Base-by-base conservation (phyloP, 2,888 invertebrate genomes). In the Hirtodrosophila cameraria region DNA sequence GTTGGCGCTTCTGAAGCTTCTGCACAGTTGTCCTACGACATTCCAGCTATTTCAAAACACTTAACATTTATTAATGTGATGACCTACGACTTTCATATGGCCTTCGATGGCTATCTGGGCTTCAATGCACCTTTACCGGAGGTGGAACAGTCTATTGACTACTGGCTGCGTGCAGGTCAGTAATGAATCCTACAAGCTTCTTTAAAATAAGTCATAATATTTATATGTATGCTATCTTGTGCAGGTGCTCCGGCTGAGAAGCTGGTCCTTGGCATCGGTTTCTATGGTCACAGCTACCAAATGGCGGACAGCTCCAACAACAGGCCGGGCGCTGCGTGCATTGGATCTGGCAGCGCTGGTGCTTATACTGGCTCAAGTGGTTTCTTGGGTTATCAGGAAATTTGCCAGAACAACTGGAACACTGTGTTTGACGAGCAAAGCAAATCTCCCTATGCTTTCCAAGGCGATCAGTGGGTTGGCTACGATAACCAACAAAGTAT, bases 381-480 rank as follows among this genome's bases (percentile, higher is more conserved):
- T 0, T 76, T 73, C 58, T 12, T 84, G 52, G 86, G 86, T 18
- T 84, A 84, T 16, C 49, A 81, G 23, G 83, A 84, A 41, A 86
- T 84, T 25, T 84, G 83, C 41, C n/a, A 36, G 3, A 82, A 75
- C 33, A 66, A 72, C 23, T 92, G 83, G 85, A 20, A 60, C 2
- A 67, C 66, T 0, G 63, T 73, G 0, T 87, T 81, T 20, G 81
- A 87, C 36, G 25, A 31, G 1, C 13, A 53, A 12, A 48, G 16
- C 12, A 38, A 66, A 1, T 49, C 64, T 1, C 97, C 98, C 0
- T 97, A 96, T 78, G 97, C 97, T 0, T 95, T 92, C 90, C 94
- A 93, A 72, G 95, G 93, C 2, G 94, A 96, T 90, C 97, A 97
- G 90, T 97, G 97, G 97, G 96, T 97, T 4, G 96, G 97, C 0